These are phyloP conservation scores for Macroteleia sp. DNA, from an alignment of 2,888 invertebrate genomes.

Conservation along the genomic window DNA sequence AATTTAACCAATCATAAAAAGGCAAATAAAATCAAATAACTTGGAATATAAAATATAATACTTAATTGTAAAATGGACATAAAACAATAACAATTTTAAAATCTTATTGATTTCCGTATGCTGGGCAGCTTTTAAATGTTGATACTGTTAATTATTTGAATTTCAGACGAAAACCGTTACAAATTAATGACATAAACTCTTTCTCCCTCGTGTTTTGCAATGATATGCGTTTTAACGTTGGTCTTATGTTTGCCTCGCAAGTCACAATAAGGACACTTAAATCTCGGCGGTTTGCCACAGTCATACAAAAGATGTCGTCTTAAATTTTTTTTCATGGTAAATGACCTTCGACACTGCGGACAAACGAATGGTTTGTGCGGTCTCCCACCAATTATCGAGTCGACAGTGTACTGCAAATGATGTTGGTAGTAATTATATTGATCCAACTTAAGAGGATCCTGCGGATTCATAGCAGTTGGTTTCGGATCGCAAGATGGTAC, in stretches of 20 bases:
- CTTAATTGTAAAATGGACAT: no score
- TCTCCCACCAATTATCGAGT: constrained; percentile 22
- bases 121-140: no score
- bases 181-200: constrained; percentile 62
- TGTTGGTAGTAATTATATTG: constrained; percentile 42
- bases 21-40: no score
- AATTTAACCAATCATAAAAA: no score
- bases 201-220: constrained; percentile 60
- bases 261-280: constrained; percentile 77
- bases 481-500: constrained; percentile 2
- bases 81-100: no score
- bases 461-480: constrained; percentile 5
- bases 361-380: constrained; percentile 62
- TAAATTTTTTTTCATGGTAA: constrained; percentile 67
- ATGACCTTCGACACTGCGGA: constrained; percentile 70
- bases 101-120: no score
- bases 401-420: constrained; percentile 27
- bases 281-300: constrained; percentile 65
- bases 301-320: constrained; percentile 64
- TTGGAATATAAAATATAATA: no score
- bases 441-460: constrained; percentile 32
- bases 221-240: constrained; percentile 65
- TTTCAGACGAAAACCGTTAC: constrained; percentile 16
- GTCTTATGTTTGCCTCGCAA: constrained; percentile 66
- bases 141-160: no score